These are phyloP conservation scores for Tadarida brasiliensis DNA, from an alignment of 2,797 vertebrate genomes.

Conservation along the genomic window DNA sequence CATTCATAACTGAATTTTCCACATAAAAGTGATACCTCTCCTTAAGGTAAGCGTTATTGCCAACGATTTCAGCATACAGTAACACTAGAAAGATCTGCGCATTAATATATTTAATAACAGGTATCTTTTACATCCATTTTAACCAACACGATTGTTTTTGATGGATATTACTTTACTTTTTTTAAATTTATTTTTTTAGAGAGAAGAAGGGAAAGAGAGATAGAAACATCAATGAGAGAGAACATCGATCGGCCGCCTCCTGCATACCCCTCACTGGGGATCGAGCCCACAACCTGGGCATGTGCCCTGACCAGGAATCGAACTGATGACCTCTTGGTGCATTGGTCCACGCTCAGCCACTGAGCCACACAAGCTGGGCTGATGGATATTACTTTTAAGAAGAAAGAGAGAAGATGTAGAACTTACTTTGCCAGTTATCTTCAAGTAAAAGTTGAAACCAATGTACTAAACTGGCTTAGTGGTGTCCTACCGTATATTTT, in stretches of 20 bases:
- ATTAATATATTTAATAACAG: neutral
- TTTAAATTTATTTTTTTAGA: too few species aligned
- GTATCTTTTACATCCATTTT: neutral
- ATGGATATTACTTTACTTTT: too few species aligned
- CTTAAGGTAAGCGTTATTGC: neutral
- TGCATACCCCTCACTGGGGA: too few species aligned
- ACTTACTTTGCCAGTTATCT: neutral
- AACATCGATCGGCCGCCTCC: too few species aligned
- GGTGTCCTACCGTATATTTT: neutral
- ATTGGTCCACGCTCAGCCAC: too few species aligned
- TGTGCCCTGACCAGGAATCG: too few species aligned
- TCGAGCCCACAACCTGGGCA: too few species aligned
- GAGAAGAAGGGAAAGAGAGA: too few species aligned
- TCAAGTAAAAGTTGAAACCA: neutral
- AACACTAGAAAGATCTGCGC: neutral
- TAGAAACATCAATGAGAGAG: too few species aligned
- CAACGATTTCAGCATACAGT: neutral
- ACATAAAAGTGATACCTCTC: neutral
- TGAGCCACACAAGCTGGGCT: neutral
- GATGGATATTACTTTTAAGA: neutral
- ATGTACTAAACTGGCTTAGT: neutral
- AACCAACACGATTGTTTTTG: neutral
- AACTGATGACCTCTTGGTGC: too few species aligned
- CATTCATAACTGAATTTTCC: constrained; percentile 42
- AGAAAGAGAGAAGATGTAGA: neutral